These are phyloP conservation scores for Pelochelys cantorii DNA, from an alignment of 2,797 vertebrate genomes.

Conservation along the genomic window DNA sequence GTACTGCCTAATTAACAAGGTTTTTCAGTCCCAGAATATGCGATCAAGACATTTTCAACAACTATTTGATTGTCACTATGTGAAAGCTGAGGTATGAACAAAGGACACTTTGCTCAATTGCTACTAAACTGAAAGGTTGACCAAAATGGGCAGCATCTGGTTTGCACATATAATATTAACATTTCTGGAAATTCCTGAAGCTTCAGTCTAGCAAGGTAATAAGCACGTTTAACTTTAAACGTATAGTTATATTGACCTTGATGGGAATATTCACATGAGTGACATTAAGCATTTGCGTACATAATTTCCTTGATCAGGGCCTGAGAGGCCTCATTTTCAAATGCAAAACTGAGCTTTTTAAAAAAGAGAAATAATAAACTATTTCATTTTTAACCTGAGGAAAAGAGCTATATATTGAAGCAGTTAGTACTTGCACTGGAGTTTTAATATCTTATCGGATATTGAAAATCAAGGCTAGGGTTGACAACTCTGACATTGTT, in stretches of 20 bases:
- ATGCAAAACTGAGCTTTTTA: conserved; percentile 24
- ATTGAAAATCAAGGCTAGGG: not conserved
- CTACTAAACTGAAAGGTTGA: conserved; percentile 70
- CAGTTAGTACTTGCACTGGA: not conserved
- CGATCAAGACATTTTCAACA: conserved; percentile 33
- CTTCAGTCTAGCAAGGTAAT: conserved; percentile 17
- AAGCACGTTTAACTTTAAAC: conserved; percentile 51
- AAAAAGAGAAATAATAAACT: conserved; percentile 5
- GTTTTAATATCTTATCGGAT: not conserved
- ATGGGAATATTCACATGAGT: not conserved
- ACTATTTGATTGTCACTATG: not conserved
- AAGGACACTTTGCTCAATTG: conserved; percentile 76
- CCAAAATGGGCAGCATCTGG: conserved; percentile 77
- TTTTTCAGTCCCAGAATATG: conserved; percentile 45
- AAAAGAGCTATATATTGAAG: not conserved
- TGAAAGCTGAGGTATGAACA: conserved; percentile 77
- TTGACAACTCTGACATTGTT: no score
- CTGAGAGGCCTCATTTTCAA: conserved; percentile 9
- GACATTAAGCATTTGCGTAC: not conserved
- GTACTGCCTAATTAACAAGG: conserved; percentile 68
- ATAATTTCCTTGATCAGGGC: conserved; percentile 13
- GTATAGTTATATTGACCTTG: conserved; percentile 8
- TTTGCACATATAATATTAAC: conserved; percentile 75
- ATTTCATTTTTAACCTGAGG: not conserved
- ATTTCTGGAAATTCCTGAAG: conserved; percentile 58